These are phyloP conservation scores for Antennarius striatus DNA, from an alignment of 2,113 vertebrate species.

Conservation along the genomic window DNA sequence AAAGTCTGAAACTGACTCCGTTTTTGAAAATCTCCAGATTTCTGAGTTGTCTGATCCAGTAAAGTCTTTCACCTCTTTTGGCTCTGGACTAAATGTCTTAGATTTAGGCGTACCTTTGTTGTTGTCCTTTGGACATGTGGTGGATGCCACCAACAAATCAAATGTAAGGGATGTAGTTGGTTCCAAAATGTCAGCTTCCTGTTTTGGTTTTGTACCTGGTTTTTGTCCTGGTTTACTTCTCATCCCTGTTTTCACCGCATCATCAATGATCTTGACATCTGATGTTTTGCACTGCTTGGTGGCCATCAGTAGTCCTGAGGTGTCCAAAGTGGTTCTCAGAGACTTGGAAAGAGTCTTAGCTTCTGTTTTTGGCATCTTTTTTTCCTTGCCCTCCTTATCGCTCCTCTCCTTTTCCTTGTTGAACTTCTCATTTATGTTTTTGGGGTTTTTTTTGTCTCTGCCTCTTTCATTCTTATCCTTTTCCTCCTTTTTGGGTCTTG, in stretches of 20 bases:
- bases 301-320: conserved; percentile 17
- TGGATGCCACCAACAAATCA: conserved; percentile 1
- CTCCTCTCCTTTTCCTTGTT: conserved; percentile 32
- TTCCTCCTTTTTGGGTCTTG: conserved; percentile 78
- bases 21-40: too few relatives aligned
- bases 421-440: conserved; percentile 17
- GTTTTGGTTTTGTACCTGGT: conserved; percentile 1
- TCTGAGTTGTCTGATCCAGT: too few relatives aligned
- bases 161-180: neutral
- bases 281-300: conserved; percentile 39
- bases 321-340: conserved; percentile 13
- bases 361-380: conserved; percentile 33
- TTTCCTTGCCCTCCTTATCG: conserved; percentile 5
- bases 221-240: conserved; percentile 44
- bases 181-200: conserved; percentile 17
- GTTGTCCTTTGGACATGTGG: neutral
- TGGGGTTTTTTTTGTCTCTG: conserved; percentile 40
- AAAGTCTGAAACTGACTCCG: too few relatives aligned
- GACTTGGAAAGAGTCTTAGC: conserved; percentile 34
- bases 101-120: conserved; percentile 4
- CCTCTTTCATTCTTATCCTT: conserved; percentile 69
- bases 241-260: neutral
- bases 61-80: neutral
- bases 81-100: neutral
- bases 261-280: neutral